A percentile compares a stretch with the other conserved stretches of the same genome.
Evolutionary conservation across 2,797 vertebrate species (phyloP).

Genomic region (Podarcis siculus): DNA sequence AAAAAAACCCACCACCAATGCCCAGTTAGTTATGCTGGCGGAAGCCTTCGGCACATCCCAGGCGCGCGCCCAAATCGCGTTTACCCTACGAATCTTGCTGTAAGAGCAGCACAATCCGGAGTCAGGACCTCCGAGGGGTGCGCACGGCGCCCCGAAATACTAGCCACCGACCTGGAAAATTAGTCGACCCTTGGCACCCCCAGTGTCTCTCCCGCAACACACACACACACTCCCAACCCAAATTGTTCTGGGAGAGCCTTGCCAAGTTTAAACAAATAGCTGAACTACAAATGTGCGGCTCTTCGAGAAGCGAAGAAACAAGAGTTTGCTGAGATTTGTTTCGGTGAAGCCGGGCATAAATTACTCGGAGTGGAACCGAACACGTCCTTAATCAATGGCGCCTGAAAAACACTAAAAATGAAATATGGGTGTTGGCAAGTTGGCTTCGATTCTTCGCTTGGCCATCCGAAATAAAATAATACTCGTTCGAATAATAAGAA

Average conservation of each 20-base stretch:
- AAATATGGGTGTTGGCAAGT: neutral
- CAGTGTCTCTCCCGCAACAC: neutral
- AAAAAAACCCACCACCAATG: neutral
- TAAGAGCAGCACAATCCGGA: neutral
- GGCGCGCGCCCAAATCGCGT: rapidly evolving
- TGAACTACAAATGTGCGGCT: neutral
- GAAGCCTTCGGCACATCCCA: neutral
- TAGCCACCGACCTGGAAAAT: neutral
- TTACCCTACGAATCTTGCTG: rapidly evolving
- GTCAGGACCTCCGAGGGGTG: neutral
- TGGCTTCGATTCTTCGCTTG: conserved; percentile 13
- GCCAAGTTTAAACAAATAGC: conserved; percentile 4
- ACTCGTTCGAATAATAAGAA: no score
- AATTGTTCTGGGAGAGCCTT: neutral
- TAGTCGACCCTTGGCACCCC: no score
- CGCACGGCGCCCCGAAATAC: neutral
- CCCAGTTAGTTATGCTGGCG: neutral
- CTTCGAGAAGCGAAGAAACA: neutral
- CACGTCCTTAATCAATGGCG: conserved; percentile 2
- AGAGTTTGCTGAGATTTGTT: conserved; percentile 30
- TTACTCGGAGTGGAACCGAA: neutral
- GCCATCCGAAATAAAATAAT: neutral
- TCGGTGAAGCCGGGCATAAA: conserved; percentile 21
- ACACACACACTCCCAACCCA: neutral
- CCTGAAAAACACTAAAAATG: conserved; percentile 35